phyloP scores from a whole-genome alignment of 2,888 invertebrate genomes.

The Sesamia inferens region DNA sequence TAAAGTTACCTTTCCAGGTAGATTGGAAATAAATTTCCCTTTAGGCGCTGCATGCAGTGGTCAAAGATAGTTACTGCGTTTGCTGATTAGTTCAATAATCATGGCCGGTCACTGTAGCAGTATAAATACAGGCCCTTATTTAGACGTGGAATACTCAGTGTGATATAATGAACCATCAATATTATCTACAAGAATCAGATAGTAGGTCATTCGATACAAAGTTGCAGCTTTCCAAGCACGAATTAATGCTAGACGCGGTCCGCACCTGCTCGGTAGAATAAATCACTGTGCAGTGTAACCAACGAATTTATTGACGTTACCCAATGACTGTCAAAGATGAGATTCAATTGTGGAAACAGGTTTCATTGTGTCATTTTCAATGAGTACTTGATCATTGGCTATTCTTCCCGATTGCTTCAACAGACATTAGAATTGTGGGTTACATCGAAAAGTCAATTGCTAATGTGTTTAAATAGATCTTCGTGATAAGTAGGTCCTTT shows the following conservation, averaged over 20 bases:
- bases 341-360: slow-evolving; percentile 42
- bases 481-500: background rate
- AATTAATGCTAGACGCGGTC: slow-evolving; percentile 66
- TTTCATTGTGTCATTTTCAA: slow-evolving; percentile 28
- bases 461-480: background rate
- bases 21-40: background rate
- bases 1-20: background rate
- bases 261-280: slow-evolving; percentile 59
- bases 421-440: background rate
- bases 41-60: too few species aligned
- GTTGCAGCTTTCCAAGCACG: slow-evolving; percentile 65
- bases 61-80: background rate
- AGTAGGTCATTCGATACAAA: slow-evolving; percentile 56
- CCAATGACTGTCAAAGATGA: slow-evolving; percentile 41
- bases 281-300: slow-evolving; percentile 39
- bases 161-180: slow-evolving; percentile 31
- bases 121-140: background rate
- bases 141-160: background rate
- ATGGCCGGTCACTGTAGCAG: background rate
- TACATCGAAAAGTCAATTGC: background rate
- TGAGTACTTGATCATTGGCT: background rate
- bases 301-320: slow-evolving; percentile 41
- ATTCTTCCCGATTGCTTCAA: slow-evolving; percentile 12
- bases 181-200: slow-evolving; percentile 31
- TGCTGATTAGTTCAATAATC: background rate